Base-by-base conservation (phyloP, 2,113 vertebrate genomes). In the Cyrtonyx montezumae region DNA sequence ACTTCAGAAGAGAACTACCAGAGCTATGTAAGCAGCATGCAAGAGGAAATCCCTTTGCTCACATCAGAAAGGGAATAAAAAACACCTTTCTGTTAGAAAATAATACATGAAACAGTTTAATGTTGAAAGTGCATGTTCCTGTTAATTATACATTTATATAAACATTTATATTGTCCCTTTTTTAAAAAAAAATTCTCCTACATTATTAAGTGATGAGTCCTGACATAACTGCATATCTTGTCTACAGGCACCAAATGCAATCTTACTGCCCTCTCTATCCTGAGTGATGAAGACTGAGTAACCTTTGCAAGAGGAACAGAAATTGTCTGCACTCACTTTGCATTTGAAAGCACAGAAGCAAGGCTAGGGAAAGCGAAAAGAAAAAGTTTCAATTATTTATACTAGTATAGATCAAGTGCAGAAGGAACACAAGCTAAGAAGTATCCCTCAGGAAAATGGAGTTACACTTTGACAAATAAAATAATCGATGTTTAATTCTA, bases 1-100 rank as follows among this genome's bases (percentile, higher is more conserved):
- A 94, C 79, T 56, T 49, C 34, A 74, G 43, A 32, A 37, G 30
- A 79, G 79, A 96, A 96, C 30, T 92, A 79, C 94, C 77, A 53
- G 70, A 28, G 51, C 56, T 79, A 62, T 20, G 53, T 46, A 81
- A 70, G 30, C 0, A 1, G 22, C 3, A 71, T 10, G 25, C 26
- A 59, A 19, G 36, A 66, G 36, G 76, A 82, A 81, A 90, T 40
- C 26, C 37, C 21, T 75, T 45, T 42, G 26, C 49, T 79, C 2
- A 2, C 30, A 17, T 5, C 25, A 32, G 5, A 77, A 62, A 18
- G 19, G 7, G 12, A 17, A 13, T 30, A 79, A 19, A 73, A 67
- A 88, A 17, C 0, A 1, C 16, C 21, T 55, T 55, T n/a, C 34
- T 12, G 6, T 3, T 59, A 55, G 17, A 86, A 43, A 49, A 53